Percentiles rank a stretch among this genome's conserved stretches.
phyloP scores from a whole-genome alignment of 1,140 invertebrate species.

The Centruroides vittatus region DNA sequence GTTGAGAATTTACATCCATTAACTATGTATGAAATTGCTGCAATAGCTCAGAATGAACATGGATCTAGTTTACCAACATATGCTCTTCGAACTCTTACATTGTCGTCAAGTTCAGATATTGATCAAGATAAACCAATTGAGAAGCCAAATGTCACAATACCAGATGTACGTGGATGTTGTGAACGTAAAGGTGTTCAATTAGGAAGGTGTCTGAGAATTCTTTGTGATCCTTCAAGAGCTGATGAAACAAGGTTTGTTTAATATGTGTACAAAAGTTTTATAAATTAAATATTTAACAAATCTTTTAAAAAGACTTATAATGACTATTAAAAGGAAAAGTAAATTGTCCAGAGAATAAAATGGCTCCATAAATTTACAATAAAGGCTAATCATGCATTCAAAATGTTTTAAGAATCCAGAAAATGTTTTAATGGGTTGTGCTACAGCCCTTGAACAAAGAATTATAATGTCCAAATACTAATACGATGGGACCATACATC shows the following conservation, averaged over 20 bases:
- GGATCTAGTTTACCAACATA: constrained; percentile 57
- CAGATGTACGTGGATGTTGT: constrained; percentile 56
- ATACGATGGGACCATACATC: too few relatives aligned
- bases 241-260: constrained; percentile 32
- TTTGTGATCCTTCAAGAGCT: constrained; percentile 55
- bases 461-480: too few relatives aligned
- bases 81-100: constrained; percentile 46
- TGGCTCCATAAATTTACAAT: too few relatives aligned
- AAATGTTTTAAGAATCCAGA: too few relatives aligned
- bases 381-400: too few relatives aligned
- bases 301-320: too few relatives aligned
- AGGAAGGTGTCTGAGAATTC: constrained; percentile 51
- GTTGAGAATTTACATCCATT: constrained; percentile 46
- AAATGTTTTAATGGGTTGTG: too few relatives aligned
- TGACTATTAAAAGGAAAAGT: too few relatives aligned
- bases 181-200: constrained; percentile 51
- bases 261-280: too few relatives aligned
- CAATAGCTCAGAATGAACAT: constrained; percentile 51
- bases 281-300: too few relatives aligned
- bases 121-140: constrained; percentile 25
- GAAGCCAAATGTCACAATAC: constrained; percentile 37
- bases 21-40: constrained; percentile 64
- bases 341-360: too few relatives aligned
- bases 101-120: neutral
- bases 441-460: too few relatives aligned